phyloP scores from a whole-genome alignment of 2,888 invertebrate genomes.

The Drosophila peninsularis region DNA sequence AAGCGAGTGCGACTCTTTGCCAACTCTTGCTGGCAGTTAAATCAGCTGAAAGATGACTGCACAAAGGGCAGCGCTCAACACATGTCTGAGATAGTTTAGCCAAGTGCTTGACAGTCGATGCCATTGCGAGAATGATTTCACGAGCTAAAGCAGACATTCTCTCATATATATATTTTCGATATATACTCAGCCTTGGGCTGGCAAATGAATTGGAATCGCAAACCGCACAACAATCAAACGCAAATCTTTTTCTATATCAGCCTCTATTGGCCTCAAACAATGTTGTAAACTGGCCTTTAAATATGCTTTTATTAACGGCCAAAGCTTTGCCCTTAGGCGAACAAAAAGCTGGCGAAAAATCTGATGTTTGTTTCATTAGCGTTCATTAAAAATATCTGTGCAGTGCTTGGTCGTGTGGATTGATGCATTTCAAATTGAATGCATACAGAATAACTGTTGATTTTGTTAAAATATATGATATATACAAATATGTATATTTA shows the following conservation, averaged over 20 bases:
- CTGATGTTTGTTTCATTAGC: slow-evolving; percentile 28
- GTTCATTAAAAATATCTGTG: slow-evolving; percentile 20
- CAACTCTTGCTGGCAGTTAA: slow-evolving; percentile 48
- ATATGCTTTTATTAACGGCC: not conserved
- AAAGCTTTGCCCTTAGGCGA: not conserved
- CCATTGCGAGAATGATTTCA: too few species aligned
- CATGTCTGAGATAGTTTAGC: not conserved
- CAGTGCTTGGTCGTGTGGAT: slow-evolving; percentile 34
- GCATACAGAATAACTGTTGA: slow-evolving; percentile 33
- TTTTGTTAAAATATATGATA: slow-evolving; percentile 30
- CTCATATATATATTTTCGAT: too few species aligned
- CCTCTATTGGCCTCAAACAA: not conserved
- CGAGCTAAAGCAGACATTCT: too few species aligned
- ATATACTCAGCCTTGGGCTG: not conserved
- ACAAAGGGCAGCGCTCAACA: not conserved
- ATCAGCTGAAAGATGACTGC: slow-evolving; percentile 50
- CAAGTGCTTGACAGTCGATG: slow-evolving; percentile 1
- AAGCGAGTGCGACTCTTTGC: not conserved
- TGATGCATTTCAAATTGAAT: slow-evolving; percentile 27
- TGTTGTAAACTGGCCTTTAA: slow-evolving; percentile 1
- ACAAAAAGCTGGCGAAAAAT: not conserved
- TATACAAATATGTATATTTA: not conserved
- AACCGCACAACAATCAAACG: not conserved
- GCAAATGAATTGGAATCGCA: not conserved
- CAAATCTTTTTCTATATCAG: not conserved